These are phyloP conservation scores for Drosophila athabasca DNA, from an alignment of 1,140 invertebrate genomes.

Conservation along the genomic window DNA sequence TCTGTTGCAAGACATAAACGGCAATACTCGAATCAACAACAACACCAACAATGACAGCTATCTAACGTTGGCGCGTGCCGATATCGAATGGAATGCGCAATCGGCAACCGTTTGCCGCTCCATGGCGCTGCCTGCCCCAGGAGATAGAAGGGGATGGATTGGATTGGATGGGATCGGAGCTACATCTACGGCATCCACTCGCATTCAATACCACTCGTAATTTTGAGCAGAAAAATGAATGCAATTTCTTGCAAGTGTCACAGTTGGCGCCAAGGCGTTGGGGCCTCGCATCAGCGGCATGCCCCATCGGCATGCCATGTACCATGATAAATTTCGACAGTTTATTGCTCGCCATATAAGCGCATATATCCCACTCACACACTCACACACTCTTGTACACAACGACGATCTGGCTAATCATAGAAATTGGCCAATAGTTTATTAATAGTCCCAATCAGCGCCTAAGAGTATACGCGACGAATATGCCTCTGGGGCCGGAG, in stretches of 20 bases:
- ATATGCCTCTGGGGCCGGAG: constrained; percentile 34
- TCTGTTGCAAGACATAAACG: constrained; percentile 26
- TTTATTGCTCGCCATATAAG: constrained; percentile 61
- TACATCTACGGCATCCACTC: constrained; percentile 13
- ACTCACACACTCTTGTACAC: background rate
- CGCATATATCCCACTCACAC: constrained; percentile 13
- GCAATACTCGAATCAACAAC: constrained; percentile 8
- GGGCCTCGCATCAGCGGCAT: constrained; percentile 26
- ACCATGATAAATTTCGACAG: constrained; percentile 78
- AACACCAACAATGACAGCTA: constrained; percentile 39
- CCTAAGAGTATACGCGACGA: constrained; percentile 15
- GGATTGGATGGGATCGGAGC: background rate
- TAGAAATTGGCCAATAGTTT: constrained; percentile 67
- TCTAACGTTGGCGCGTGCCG: constrained; percentile 76
- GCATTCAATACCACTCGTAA: constrained; percentile 58
- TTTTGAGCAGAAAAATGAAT: constrained; percentile 73
- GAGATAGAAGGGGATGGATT: constrained; percentile 15
- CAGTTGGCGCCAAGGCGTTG: constrained; percentile 80
- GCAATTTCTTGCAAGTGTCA: constrained; percentile 76
- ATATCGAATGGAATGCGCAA: constrained; percentile 68
- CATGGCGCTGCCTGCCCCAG: too few species aligned
- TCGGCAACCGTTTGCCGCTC: constrained; percentile 34
- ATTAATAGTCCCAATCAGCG: constrained; percentile 64
- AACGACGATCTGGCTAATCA: constrained; percentile 48
- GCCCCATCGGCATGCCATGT: constrained; percentile 26